A percentile compares a stretch with the other conserved stretches of the same genome.
Evolutionary conservation across 2,797 vertebrate genomes (phyloP).

Genomic region (Bradypus variegatus): DNA sequence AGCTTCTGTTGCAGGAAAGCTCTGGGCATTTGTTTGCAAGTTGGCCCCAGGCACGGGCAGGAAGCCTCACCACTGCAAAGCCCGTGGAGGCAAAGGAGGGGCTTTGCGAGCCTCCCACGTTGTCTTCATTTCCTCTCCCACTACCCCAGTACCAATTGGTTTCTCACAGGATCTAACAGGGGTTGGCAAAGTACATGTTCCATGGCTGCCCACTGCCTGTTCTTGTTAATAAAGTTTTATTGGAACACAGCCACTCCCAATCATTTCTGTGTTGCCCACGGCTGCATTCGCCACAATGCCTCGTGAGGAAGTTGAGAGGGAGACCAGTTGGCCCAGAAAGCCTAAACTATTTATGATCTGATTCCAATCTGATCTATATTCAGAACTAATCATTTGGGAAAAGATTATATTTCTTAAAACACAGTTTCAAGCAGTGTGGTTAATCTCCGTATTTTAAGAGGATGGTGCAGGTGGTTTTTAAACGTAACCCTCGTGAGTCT

Average conservation of each 20-base stretch:
- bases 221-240: not conserved
- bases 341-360: not conserved
- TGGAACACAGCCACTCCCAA: not conserved
- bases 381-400: constrained; percentile 36
- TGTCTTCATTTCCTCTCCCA: constrained; percentile 13
- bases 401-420: constrained; percentile 34
- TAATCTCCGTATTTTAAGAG: not conserved
- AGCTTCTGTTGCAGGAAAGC: not conserved
- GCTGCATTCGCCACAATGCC: not conserved
- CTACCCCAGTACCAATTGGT: not conserved
- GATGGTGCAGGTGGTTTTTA: not conserved
- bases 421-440: constrained; percentile 22
- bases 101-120: not conserved
- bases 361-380: not conserved
- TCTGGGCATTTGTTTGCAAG: not conserved
- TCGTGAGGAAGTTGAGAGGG: not conserved
- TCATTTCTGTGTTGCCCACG: not conserved
- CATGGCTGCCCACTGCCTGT: too few species aligned
- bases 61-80: not conserved
- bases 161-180: not conserved
- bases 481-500: not conserved
- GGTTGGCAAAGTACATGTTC: not conserved
- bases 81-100: not conserved
- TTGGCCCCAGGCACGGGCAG: not conserved
- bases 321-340: not conserved